A percentile compares a stretch with the other conserved stretches of the same genome.
Conservation (phyloP, 2,888 invertebrate genomes). For the Tenthredo mesomela region DNA sequence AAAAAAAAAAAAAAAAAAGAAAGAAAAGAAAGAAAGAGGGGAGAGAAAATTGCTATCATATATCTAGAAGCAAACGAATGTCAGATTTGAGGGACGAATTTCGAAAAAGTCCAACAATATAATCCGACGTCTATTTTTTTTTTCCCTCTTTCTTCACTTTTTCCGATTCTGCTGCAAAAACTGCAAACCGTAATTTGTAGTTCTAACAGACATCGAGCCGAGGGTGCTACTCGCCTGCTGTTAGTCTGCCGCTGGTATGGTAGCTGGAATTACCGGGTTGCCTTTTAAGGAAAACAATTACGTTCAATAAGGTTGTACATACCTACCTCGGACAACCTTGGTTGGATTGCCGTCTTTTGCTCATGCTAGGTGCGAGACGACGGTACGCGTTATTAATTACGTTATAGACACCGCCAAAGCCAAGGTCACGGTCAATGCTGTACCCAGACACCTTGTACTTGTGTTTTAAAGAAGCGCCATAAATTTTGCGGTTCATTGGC, state of each 20-base stretch:
- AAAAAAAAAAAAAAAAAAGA: neutral
- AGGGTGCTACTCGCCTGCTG: conserved; percentile 28
- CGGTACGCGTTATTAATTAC: conserved; percentile 63
- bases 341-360: conserved; percentile 37
- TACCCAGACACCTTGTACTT: neutral
- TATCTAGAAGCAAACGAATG: neutral
- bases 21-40: neutral
- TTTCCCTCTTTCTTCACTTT: neutral
- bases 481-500: conserved; percentile 2
- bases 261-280: conserved; percentile 44
- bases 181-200: conserved; percentile 30
- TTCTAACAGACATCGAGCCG: neutral
- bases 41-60: neutral
- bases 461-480: neutral
- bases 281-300: conserved; percentile 64
- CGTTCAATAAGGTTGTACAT: conserved; percentile 54
- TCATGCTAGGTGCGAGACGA: conserved; percentile 23
- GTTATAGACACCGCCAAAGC: conserved; percentile 65
- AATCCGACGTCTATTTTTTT: neutral
- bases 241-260: conserved; percentile 23
- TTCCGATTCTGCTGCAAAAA: neutral
- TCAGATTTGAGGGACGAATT: neutral
- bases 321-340: conserved; percentile 35
- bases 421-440: conserved; percentile 61
- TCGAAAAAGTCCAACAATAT: neutral